Base-by-base conservation (phyloP, 2,888 invertebrate species). In the Nematopogon swammerdamellus region DNA sequence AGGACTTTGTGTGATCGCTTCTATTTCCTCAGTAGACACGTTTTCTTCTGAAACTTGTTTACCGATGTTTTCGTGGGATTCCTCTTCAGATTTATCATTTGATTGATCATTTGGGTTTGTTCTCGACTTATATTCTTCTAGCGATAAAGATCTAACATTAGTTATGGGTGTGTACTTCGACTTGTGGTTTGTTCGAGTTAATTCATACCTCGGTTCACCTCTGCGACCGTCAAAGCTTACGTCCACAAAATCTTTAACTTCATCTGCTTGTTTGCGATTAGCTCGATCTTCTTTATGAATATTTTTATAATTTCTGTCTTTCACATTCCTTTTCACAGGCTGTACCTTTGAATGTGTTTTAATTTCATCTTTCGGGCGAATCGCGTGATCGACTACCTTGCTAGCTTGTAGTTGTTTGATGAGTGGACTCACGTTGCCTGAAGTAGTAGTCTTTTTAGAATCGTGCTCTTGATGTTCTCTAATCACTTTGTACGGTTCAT, bases 401-500 rank as follows among this genome's bases (percentile, higher is more conserved):
- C 73, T 77, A 36, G 70, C 64, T 53, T 76, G 74, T 44, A 77
- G 57, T 58, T 77, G 72, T 55, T 68, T 75, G 53, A 76, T 72
- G 3, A 74, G 59, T n/a, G 79, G 79, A 50, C 74, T 73, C 14
- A 73, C 64, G 52, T 74, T 75, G 52, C 67, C 63, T 3, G 63
- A 62, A 10, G 71, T 67, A 6, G 70, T 69, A 20, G 72, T 70
- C 63, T 76, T 77, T 51, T 73, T 77, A 1, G 70, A 68, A 50
- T 75, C 77, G 52, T 64, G 67, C 25, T 63, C 55, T 61, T 71
- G 72, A 19, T 64, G 64, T 46, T 77, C 76, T 58, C 65, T 67
- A 46, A 80, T 73, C 25, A 79, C 74, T 65, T 80, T 80, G 51
- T 80, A 80, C 0, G 79, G 79, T 58, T 80, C 79, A 54, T 80